These are phyloP conservation scores for Apodemia duryi DNA, from an alignment of 2,888 invertebrate genomes.

Conservation along the genomic window DNA sequence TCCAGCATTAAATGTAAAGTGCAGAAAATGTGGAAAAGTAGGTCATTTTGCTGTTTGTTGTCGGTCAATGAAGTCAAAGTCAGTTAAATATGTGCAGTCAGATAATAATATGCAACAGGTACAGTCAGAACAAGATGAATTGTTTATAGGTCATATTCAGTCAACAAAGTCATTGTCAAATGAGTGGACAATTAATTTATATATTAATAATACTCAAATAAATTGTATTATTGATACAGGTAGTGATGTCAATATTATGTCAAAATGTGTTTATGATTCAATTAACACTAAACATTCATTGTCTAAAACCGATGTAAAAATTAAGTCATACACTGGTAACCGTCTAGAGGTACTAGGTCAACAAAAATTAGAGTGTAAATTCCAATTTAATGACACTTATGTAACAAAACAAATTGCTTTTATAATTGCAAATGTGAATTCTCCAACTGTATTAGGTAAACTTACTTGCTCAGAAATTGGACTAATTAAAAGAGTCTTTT, in stretches of 20 bases:
- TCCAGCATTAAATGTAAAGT: conserved; percentile 26
- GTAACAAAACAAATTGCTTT: conserved; percentile 15
- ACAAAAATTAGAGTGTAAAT: not conserved
- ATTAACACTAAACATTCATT: conserved; percentile 6
- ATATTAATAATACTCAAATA: conserved; percentile 4
- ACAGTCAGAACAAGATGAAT: conserved; percentile 17
- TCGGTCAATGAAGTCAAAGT: conserved; percentile 25
- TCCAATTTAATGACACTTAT: conserved; percentile 3
- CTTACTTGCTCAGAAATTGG: conserved; percentile 28
- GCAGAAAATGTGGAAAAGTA: conserved; percentile 27
- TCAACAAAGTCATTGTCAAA: not conserved
- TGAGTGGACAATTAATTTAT: not conserved
- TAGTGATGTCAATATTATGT: conserved; percentile 31
- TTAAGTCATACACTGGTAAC: conserved; percentile 19
- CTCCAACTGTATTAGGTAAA: conserved; percentile 28
- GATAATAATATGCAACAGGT: conserved; percentile 7
- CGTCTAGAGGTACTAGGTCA: conserved; percentile 20
- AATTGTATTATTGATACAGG: conserved; percentile 27
- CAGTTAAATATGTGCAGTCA: conserved; percentile 22
- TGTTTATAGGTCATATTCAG: conserved; percentile 27
- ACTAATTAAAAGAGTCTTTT: conserved; percentile 27
- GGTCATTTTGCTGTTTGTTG: conserved; percentile 28
- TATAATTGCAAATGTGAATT: conserved; percentile 28
- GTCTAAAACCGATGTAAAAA: conserved; percentile 22
- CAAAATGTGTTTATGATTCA: conserved; percentile 27